These are phyloP conservation scores for Odocoileus hemionus DNA, from an alignment of 2,113 vertebrate genomes.

Conservation along the genomic window DNA sequence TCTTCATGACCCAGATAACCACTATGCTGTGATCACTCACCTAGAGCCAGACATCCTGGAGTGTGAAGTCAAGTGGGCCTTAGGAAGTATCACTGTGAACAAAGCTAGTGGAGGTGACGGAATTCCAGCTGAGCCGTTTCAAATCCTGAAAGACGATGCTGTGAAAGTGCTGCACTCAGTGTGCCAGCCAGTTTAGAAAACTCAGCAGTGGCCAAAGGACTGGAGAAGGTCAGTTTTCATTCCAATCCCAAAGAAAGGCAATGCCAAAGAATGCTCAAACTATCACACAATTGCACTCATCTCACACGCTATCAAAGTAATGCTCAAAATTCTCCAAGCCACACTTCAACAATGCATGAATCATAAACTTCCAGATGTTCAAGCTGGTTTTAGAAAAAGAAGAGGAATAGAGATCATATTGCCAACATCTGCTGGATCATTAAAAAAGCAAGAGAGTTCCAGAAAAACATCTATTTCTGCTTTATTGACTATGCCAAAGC, in stretches of 20 bases:
- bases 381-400: not conserved
- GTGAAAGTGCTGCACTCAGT: not conserved
- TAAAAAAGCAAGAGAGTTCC: not conserved
- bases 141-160: not conserved
- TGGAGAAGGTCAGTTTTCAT: not conserved
- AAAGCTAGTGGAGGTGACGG: not conserved
- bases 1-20: not conserved
- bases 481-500: not conserved
- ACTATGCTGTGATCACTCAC: not conserved
- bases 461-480: not conserved
- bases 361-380: not conserved
- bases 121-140: not conserved
- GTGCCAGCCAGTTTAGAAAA: not conserved
- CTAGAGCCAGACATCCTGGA: not conserved
- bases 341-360: not conserved
- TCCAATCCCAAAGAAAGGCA: not conserved
- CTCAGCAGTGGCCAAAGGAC: not conserved
- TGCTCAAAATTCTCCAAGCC: not conserved
- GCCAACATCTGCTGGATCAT: not conserved
- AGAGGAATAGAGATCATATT: not conserved
- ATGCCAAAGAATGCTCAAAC: not conserved
- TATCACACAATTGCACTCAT: rapidly evolving
- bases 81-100: not conserved
- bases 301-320: not conserved
- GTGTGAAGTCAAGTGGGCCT: not conserved